A percentile compares a stretch with the other conserved stretches of the same genome.
These are phyloP conservation scores for Acyrthosiphon pisum DNA, from an alignment of 1,140 invertebrate genomes.

Conservation along the genomic window DNA sequence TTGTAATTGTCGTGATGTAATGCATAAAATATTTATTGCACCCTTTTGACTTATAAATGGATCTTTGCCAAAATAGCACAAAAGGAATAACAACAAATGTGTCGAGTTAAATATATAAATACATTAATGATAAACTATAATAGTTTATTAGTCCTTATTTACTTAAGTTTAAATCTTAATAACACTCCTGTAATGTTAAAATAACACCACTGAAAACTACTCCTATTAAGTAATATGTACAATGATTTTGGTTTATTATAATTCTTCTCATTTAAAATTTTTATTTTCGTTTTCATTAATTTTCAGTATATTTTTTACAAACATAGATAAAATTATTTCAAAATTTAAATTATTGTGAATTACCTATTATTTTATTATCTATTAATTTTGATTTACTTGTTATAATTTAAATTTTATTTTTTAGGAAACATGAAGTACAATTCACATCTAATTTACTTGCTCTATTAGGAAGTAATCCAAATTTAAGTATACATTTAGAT, in stretches of 20 bases:
- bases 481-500: conserved; percentile 79
- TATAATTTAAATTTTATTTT: conserved; percentile 60
- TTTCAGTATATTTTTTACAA: neutral
- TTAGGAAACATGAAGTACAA: conserved; percentile 73
- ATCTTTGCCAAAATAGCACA: too few relatives aligned
- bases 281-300: neutral
- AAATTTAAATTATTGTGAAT: neutral
- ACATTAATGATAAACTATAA: too few relatives aligned
- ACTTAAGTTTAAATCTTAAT: too few relatives aligned
- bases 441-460: conserved; percentile 73
- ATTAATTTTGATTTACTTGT: neutral
- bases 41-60: too few relatives aligned
- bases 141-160: too few relatives aligned
- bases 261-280: too few relatives aligned
- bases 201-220: too few relatives aligned
- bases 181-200: too few relatives aligned
- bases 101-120: too few relatives aligned
- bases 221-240: too few relatives aligned
- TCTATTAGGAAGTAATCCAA: conserved; percentile 83
- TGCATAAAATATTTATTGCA: neutral
- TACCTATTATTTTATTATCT: neutral
- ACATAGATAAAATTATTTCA: neutral
- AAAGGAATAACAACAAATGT: too few relatives aligned
- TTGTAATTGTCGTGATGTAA: neutral
- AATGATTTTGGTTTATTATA: too few relatives aligned